These are phyloP conservation scores for Calliphora vicina DNA, from an alignment of 1,140 invertebrate species.

Conservation along the genomic window DNA sequence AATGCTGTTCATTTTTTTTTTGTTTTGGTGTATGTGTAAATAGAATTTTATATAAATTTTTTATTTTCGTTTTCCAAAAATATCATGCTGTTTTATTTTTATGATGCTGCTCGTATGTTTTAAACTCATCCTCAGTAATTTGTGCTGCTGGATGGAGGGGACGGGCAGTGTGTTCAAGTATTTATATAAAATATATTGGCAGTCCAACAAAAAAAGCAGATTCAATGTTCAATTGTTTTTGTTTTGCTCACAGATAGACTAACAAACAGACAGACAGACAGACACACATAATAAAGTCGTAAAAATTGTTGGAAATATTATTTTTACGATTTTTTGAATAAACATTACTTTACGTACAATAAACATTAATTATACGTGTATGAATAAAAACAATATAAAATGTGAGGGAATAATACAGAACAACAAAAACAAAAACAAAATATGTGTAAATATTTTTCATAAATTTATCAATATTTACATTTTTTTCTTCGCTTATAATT, in stretches of 20 bases:
- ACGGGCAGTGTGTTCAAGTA: neutral
- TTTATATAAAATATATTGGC: neutral
- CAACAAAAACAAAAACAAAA: too few relatives aligned
- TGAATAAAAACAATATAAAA: neutral
- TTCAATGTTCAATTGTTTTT: neutral
- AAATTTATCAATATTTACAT: too few relatives aligned
- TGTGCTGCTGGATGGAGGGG: neutral
- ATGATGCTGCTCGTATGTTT: too few relatives aligned
- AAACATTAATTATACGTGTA: neutral
- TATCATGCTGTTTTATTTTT: neutral
- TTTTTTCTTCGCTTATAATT: too few relatives aligned
- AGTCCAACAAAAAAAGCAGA: neutral
- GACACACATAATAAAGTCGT: constrained; percentile 25
- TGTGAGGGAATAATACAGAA: too few relatives aligned
- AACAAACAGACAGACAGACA: neutral
- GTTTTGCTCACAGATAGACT: neutral
- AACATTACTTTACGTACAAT: constrained; percentile 27
- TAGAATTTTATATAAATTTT: neutral
- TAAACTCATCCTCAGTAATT: neutral
- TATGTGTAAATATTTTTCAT: too few relatives aligned
- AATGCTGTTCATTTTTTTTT: neutral
- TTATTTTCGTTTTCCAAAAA: neutral
- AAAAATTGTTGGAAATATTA: constrained; percentile 30
- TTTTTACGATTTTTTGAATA: constrained; percentile 30
- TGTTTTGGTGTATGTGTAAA: too few relatives aligned